phyloP scores from a whole-genome alignment of 2,888 invertebrate genomes.

The Mechanitis mazaeus region DNA sequence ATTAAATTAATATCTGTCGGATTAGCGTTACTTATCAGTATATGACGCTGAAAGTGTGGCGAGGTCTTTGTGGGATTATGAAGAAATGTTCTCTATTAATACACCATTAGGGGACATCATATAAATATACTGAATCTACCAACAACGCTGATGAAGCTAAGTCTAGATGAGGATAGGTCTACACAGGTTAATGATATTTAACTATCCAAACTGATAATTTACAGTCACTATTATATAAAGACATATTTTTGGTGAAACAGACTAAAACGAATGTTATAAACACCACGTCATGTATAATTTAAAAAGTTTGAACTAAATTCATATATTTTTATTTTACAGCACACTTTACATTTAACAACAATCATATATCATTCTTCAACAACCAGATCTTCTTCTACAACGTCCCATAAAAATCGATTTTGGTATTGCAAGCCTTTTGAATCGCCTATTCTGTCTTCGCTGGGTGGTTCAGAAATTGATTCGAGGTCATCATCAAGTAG shows the following conservation, averaged over 20 bases:
- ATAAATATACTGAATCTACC: too few species aligned
- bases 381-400: constrained; percentile 49
- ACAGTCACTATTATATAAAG: too few species aligned
- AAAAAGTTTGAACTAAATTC: neutral
- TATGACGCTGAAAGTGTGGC: constrained; percentile 64
- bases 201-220: too few species aligned
- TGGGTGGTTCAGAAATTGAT: constrained; percentile 32
- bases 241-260: too few species aligned
- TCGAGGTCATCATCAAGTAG: constrained; percentile 53
- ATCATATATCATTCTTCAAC: constrained; percentile 31
- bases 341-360: constrained; percentile 6
- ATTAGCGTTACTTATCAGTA: constrained; percentile 52
- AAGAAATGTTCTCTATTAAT: constrained; percentile 19
- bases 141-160: too few species aligned
- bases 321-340: neutral
- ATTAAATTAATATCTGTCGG: constrained; percentile 62
- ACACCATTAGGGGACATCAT: neutral
- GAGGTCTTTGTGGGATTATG: constrained; percentile 54
- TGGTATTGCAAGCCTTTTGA: constrained; percentile 33
- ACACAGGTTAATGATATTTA: too few species aligned
- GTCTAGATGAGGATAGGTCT: too few species aligned
- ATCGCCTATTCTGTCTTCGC: constrained; percentile 34
- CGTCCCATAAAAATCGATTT: constrained; percentile 52
- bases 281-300: too few species aligned
- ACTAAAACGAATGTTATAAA: too few species aligned